phyloP scores from a whole-genome alignment of 2,888 invertebrate species.

The Cheilosia urbana region DNA sequence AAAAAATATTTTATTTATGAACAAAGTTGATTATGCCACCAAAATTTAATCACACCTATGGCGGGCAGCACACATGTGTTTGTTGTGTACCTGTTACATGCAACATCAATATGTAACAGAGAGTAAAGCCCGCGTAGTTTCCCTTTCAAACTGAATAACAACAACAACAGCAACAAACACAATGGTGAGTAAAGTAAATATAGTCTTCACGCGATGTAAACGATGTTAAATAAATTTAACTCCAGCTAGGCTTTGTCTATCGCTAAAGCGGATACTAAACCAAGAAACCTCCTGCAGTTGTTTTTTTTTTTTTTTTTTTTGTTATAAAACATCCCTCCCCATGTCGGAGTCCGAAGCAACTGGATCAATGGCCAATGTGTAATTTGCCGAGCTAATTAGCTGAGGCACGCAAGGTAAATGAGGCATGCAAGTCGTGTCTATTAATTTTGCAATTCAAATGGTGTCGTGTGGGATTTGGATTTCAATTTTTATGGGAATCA shows the following conservation, averaged over 20 bases:
- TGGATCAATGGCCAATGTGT: constrained; percentile 55
- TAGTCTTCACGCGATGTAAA: constrained; percentile 50
- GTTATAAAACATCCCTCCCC: constrained; percentile 31
- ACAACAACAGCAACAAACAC: neutral
- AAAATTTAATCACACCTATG: constrained; percentile 15
- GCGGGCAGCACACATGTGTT: no score
- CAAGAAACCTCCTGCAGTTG: constrained; percentile 15
- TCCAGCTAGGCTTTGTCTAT: neutral
- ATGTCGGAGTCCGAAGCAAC: neutral
- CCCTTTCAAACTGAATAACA: constrained; percentile 25
- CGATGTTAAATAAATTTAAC: constrained; percentile 46
- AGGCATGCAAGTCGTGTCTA: constrained; percentile 14
- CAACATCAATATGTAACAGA: constrained; percentile 40
- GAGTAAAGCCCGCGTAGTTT: constrained; percentile 22
- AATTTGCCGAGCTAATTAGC: constrained; percentile 44
- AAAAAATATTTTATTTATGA: constrained; percentile 21
- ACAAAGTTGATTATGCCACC: constrained; percentile 33
- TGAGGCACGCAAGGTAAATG: constrained; percentile 54
- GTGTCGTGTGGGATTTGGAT: constrained; percentile 9
- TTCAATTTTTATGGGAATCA: constrained; percentile 19
- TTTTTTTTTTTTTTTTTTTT: neutral
- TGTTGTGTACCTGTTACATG: constrained; percentile 10
- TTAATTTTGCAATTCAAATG: constrained; percentile 52
- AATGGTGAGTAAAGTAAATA: constrained; percentile 11
- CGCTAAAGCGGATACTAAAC: constrained; percentile 20